Evolutionary conservation across 2,888 invertebrate species (phyloP), one percentile per base, ranked within the genome.

Genomic region (Brenthis daphne): DNA sequence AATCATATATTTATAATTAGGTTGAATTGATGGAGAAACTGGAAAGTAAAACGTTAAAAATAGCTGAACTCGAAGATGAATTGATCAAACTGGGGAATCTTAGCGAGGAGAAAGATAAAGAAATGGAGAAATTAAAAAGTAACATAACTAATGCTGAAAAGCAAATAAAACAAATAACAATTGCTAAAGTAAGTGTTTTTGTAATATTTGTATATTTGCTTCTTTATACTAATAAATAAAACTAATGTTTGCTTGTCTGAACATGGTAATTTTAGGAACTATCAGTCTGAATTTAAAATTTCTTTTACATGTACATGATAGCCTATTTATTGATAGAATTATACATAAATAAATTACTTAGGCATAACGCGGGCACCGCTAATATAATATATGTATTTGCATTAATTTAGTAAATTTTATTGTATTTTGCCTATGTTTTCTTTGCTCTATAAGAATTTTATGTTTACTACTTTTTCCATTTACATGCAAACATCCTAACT

Each of bases 1-100:
- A 20, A 24, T 37, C 58, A 14, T 24, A 84, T 86, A 29, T 29
- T 29, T 29, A 29, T 29, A 4, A 29, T 71, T 73, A 92, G 86
- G 80, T 86, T 16, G 93, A 93, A 80, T 82, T 93, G 48, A 82
- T 87, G 74, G 84, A 91, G 69, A 92, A 92, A 81, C 79, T 94
- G 76, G 86, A 90, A 74, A 74, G 88, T 69, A 87, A 85, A 57
- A 75, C 81, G 11, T 58, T 75, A 61, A 75, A 77, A 61, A 85
- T 88, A 76, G 68, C 77, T 1, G 79, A 80, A 53, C 75, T 92
- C 51, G 81, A 88, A 77, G 89, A 90, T 20, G 79, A 88, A 75
- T 78, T 90, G 12, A 80, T 78, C 29, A 16, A 70, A 20, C 75
- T 90, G 12, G 80, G 69, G 55, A 75, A 76, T 64, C 70, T 75